A percentile compares a stretch with the other conserved stretches of the same genome.
Conservation (phyloP, 2,797 vertebrate species). For the Ciconia nigra region DNA sequence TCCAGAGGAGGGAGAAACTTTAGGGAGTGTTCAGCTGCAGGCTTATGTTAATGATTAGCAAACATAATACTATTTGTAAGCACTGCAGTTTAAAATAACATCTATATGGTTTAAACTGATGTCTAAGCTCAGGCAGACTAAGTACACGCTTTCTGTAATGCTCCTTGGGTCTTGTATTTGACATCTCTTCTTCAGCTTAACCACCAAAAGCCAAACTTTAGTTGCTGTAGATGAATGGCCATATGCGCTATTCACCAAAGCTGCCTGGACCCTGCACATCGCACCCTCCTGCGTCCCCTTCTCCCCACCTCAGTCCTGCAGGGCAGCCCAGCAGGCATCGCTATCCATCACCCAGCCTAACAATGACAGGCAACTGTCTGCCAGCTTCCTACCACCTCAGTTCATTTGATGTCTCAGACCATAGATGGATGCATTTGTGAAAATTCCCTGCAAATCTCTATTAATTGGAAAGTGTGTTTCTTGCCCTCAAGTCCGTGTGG, state of each 20-base stretch:
- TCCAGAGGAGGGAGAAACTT: not conserved
- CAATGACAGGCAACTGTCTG: not conserved
- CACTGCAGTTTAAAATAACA: not conserved
- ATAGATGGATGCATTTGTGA: not conserved
- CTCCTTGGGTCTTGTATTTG: not conserved
- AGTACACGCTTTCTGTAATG: not conserved
- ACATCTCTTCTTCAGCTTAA: not conserved
- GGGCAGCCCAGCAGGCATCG: not conserved
- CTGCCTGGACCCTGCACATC: not conserved
- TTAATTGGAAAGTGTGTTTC: not conserved
- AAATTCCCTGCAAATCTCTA: not conserved
- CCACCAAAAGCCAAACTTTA: not conserved
- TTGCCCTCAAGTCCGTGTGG: not conserved
- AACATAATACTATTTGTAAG: not conserved
- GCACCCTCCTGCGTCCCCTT: not conserved
- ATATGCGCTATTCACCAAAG: accelerated
- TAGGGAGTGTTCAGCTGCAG: not conserved
- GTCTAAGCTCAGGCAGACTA: not conserved
- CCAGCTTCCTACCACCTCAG: not conserved
- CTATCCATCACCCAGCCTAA: not conserved
- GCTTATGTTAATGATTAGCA: not conserved
- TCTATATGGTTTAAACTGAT: not conserved
- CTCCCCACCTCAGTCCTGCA: not conserved
- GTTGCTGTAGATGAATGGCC: not conserved
- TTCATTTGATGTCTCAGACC: not conserved